Evolutionary conservation across 2,888 invertebrate species (phyloP).

Genomic region (Caenorhabditis drosophilae): DNA sequence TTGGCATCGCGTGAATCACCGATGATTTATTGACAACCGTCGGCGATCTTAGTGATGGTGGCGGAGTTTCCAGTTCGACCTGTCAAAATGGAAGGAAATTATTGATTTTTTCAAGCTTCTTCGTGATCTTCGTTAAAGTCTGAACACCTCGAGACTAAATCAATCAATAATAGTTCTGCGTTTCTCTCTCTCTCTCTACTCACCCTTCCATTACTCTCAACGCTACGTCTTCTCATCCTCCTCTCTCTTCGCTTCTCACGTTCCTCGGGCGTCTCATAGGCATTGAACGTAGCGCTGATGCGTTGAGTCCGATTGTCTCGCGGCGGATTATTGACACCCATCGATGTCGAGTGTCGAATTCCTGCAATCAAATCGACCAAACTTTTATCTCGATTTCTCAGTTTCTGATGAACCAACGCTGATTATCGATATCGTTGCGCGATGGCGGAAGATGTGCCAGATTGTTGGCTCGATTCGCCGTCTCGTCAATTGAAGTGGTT

Average conservation of each 20-base stretch:
- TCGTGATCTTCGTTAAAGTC: background rate
- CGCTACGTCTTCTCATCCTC: conserved; percentile 47
- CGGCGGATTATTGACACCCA: conserved; percentile 22
- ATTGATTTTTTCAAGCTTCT: background rate
- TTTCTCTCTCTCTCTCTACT: background rate
- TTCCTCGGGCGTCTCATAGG: conserved; percentile 38
- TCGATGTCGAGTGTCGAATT: conserved; percentile 40
- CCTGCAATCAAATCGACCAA: conserved; percentile 24
- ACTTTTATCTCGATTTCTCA: conserved; percentile 16
- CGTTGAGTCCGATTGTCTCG: conserved; percentile 20
- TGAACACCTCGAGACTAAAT: background rate
- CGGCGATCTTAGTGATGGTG: conserved; percentile 39
- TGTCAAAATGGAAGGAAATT: conserved; percentile 4
- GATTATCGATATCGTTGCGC: no score
- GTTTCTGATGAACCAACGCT: no score
- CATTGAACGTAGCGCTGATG: conserved; percentile 38
- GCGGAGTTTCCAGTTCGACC: conserved; percentile 38
- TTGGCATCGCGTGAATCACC: conserved; percentile 26
- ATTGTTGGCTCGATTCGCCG: conserved; percentile 26
- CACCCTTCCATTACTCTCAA: conserved; percentile 47
- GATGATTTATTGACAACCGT: conserved; percentile 41
- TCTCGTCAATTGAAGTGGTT: conserved; percentile 53
- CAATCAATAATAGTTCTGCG: no score
- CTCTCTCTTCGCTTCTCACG: conserved; percentile 50
- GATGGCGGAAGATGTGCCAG: no score